Evolutionary conservation across 2,797 vertebrate genomes (phyloP), one percentile per base, ranked within the genome.

Genomic region (Sphenopsis melanotis): DNA sequence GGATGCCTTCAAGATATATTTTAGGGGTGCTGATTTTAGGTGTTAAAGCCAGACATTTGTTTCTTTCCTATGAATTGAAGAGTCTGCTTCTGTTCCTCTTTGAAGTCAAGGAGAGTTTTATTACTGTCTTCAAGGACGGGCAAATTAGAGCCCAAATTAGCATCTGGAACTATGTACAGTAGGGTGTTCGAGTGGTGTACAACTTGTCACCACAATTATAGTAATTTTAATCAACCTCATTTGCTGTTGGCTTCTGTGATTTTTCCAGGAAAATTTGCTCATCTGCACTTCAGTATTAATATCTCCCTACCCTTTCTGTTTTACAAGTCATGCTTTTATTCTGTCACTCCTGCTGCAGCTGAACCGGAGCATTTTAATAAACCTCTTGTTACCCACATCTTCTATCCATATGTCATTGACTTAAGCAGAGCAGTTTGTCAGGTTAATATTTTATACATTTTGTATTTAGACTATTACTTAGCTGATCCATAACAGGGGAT

Each of bases 181-280:
- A 70, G 59, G 37, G 18, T 88, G 61, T 75, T 94, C 36, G 37
- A 92, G 72, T 79, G 77, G 69, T 59, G 41, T 71, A 79, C 30
- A 93, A 59, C 82, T 91, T 95, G 49, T 95, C 94, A 93, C 63
- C 56, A 93, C 91, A 95, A 91, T 92, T 96, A 95, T 10, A 94
- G 80, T 63, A 79, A 95, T 95, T 96, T 96, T 93, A 96, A 94
- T 94, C 95, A 94, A 95, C 52, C 74, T 93, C 52, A 66, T 93
- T 95, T 96, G 55, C 92, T 65, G 41, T 75, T 96, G 85, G 32
- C 65, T 72, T 82, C 74, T 66, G 50, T 74, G 70, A 90, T 83
- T 90, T 69, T 93, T 96, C 84, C 74, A 86, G 65, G 65, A 85
- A 78, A 92, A 93, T 89, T 71, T 81, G 50, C 65, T 95, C 87